Base-by-base conservation (phyloP, 1,140 invertebrate genomes). In the Leptinotarsa undecemlineata region DNA sequence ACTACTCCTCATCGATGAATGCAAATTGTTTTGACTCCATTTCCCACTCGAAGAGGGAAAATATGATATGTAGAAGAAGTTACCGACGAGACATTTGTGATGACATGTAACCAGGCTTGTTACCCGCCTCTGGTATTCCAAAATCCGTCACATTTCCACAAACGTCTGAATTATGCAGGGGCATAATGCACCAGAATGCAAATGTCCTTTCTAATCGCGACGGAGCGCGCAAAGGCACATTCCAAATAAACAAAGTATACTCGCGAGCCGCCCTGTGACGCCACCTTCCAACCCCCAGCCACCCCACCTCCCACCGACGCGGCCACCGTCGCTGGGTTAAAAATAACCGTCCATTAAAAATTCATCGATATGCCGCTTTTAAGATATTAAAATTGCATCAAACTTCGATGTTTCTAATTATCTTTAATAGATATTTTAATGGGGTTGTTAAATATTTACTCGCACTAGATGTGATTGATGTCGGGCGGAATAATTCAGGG, bases 351-450 rank as follows among this genome's bases (percentile, higher is more conserved):
- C 48, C 69, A 79, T 79, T 77, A 79, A 79, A 72, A 75, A 78
- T 79, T 75, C 74, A 79, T 71, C 60, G 76, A 77, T 74, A 75
- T 74, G 70, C 74, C 75, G 79, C 79, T 80, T 78, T 80, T 77
- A 80, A 77, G 77, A 70, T 78, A 80, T 80, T 80, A 80, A 80
- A 80, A 78, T 77, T 80, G 79, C 75, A 80, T 78, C 75, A 72
- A 76, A 80, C 79, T 76, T 78, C 79, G 74, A 80, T 80, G 79
- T 80, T 78, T 78, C 75, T 76, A 80, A 80, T 80, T 80, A 80
- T 77, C 73, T 71, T 70, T 76, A 77, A 78, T 78, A 78, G 79
- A 78, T 80, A 78, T 80, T 77, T 80, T 80, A 80, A 80, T 80
- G 79, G 79, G 66, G 64, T 73, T 72, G 72, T 78, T 74, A 78